Conservation (phyloP, 2,113 vertebrate species). For the Panurus biarmicus region DNA sequence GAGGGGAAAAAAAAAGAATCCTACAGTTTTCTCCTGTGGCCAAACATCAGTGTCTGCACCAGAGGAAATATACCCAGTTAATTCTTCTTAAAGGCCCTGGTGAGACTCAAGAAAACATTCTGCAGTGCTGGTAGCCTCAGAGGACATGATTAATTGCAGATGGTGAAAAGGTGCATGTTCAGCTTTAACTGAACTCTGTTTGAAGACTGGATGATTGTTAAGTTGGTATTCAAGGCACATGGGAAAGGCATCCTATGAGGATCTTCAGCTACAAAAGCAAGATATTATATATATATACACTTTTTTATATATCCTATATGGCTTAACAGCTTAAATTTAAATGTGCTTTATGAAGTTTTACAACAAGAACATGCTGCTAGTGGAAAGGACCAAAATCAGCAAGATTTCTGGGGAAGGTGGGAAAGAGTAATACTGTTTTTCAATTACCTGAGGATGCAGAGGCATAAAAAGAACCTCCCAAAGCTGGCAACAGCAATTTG, state of each 20-base stretch:
- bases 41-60: background rate
- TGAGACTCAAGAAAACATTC: constrained; percentile 4
- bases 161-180: constrained; percentile 14
- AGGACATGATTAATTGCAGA: constrained; percentile 46
- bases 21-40: background rate
- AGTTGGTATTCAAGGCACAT: constrained; percentile 10
- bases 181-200: background rate
- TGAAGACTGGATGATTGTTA: background rate
- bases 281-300: background rate
- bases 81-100: background rate
- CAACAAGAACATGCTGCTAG: background rate
- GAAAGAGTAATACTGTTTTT: background rate
- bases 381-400: background rate
- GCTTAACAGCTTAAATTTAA: constrained; percentile 10
- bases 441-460: background rate
- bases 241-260: background rate
- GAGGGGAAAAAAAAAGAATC: background rate
- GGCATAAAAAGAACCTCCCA: background rate
- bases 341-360: background rate
- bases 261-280: background rate
- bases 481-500: background rate
- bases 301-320: background rate
- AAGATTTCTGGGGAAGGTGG: background rate
- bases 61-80: background rate
- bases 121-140: constrained; percentile 22